Evolutionary conservation across 2,797 vertebrate species (phyloP).

Genomic region (Cyclopterus lumpus): DNA sequence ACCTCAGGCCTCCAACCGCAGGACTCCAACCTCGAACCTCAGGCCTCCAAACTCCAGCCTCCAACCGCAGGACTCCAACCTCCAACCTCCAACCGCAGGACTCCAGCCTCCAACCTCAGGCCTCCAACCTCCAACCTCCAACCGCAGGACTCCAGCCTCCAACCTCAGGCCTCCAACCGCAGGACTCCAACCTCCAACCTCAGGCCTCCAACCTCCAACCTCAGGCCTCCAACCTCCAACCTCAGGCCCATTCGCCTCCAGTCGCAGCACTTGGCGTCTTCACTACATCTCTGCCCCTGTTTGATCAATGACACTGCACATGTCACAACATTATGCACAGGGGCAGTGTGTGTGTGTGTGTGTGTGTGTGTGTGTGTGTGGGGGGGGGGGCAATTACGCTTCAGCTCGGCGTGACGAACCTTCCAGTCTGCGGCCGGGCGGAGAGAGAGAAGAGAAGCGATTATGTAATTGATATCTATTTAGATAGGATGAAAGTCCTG

Average conservation of each 20-base stretch:
- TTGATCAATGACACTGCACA: conserved; percentile 64
- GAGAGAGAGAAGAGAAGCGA: conserved; percentile 41
- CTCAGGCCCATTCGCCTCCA: neutral
- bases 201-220: too few species aligned
- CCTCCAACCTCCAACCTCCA: too few species aligned
- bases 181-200: too few species aligned
- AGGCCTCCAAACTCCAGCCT: too few species aligned
- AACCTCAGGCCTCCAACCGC: too few species aligned
- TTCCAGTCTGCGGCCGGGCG: conserved; percentile 43
- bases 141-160: too few species aligned
- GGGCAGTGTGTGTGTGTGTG: neutral
- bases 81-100: too few species aligned
- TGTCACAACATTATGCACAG: conserved; percentile 51
- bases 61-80: too few species aligned
- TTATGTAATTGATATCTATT: conserved; percentile 74
- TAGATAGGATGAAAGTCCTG: conserved; percentile 69
- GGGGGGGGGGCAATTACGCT: conserved; percentile 35
- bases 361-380: too few species aligned
- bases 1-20: too few species aligned
- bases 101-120: too few species aligned
- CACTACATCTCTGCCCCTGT: conserved; percentile 39
- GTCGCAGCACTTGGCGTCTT: conserved; percentile 26
- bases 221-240: too few species aligned
- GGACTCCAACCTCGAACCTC: neutral
- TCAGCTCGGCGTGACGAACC: conserved; percentile 60